Percentiles rank a stretch among this genome's conserved stretches.
Evolutionary conservation across 1,140 invertebrate species (phyloP).

Genomic region (Meloidogyne chitwoodi): DNA sequence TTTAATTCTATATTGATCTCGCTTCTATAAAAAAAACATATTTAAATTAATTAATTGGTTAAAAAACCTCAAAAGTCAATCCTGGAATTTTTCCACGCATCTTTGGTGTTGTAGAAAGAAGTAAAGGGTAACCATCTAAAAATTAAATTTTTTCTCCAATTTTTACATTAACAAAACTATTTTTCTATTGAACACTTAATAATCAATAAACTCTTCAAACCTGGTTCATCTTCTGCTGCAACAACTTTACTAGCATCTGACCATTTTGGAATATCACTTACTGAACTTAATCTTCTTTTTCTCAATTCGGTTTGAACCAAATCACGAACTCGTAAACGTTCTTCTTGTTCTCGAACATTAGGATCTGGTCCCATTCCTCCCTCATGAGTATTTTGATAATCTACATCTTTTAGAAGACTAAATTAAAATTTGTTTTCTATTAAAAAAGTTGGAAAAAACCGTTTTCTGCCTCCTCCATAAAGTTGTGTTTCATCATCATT

Average conservation of each 20-base stretch:
- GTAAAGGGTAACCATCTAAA: conserved; percentile 16
- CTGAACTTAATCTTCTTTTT: not conserved
- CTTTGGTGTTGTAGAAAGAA: not conserved
- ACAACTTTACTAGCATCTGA: not conserved
- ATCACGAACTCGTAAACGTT: not conserved
- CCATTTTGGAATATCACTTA: not conserved
- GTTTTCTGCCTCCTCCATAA: conserved; percentile 24
- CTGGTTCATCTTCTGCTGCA: not conserved
- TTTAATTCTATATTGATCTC: not conserved
- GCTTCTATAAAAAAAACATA: not conserved
- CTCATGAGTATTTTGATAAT: not conserved
- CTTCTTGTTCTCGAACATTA: not conserved
- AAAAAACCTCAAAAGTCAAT: conserved; percentile 3
- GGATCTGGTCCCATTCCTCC: not conserved
- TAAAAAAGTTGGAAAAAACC: not conserved
- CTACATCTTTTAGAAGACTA: not conserved
- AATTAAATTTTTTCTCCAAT: no score
- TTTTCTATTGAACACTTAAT: no score
- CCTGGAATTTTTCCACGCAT: conserved; percentile 1
- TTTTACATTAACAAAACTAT: no score
- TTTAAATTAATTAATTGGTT: not conserved
- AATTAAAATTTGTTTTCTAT: not conserved
- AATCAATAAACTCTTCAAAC: no score
- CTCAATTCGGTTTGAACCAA: conserved; percentile 16
- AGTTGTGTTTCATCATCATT: conserved; percentile 10